Percentiles rank a stretch among this genome's conserved stretches.
phyloP scores from a whole-genome alignment of 2,797 vertebrate species.

The Sebastes iracundus region DNA sequence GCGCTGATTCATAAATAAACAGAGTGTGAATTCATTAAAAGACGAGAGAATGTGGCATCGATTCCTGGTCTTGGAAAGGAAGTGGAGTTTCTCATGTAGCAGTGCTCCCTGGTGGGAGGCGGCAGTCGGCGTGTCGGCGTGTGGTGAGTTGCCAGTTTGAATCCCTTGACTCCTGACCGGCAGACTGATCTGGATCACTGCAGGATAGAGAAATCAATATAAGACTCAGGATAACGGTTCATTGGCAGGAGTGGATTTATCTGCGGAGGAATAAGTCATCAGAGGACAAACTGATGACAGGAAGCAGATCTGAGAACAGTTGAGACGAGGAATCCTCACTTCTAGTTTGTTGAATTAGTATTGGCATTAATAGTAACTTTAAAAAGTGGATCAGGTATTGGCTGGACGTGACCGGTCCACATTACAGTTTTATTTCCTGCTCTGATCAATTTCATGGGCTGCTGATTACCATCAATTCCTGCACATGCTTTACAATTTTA shows the following conservation, averaged over 20 bases:
- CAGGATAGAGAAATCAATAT: neutral
- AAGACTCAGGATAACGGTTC: neutral
- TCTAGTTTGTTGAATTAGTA: neutral
- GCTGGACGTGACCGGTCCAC: too few relatives aligned
- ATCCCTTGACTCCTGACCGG: neutral
- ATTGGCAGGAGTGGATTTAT: neutral
- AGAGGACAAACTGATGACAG: neutral
- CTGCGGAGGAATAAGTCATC: neutral
- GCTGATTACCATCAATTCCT: neutral
- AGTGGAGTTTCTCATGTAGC: neutral
- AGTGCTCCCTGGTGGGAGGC: neutral
- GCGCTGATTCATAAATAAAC: conserved; percentile 2
- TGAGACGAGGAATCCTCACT: too few relatives aligned
- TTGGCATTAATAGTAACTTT: neutral
- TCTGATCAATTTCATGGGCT: neutral
- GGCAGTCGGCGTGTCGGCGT: neutral
- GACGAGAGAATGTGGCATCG: neutral
- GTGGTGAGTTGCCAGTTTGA: conserved; percentile 16
- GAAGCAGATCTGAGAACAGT: neutral
- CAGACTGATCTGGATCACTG: neutral
- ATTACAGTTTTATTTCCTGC: too few relatives aligned
- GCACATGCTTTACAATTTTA: too few relatives aligned
- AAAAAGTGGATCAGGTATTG: neutral
- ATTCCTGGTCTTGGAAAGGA: neutral
- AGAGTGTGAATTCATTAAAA: neutral